These are phyloP conservation scores for Suillia variegata DNA, from an alignment of 2,888 invertebrate species.

Conservation along the genomic window DNA sequence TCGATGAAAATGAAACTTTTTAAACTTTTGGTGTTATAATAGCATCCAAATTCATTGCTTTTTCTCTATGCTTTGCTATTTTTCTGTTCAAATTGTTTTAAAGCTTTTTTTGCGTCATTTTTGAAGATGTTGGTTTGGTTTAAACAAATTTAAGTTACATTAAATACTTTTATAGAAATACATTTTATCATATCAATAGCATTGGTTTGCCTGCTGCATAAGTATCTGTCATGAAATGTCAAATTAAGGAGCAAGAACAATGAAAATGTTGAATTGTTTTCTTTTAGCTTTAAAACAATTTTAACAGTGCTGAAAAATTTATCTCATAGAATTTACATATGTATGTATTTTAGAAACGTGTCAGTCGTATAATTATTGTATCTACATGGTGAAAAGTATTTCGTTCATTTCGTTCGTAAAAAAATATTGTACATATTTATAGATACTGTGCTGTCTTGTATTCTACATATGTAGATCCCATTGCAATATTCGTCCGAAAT, in stretches of 20 bases:
- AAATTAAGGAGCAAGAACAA: neutral
- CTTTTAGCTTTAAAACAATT: conserved; percentile 44
- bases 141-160: no score
- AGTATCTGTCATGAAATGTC: neutral
- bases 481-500: no score
- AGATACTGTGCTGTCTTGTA: no score
- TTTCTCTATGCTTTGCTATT: conserved; percentile 25
- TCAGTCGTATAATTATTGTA: neutral
- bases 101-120: conserved; percentile 33
- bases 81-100: conserved; percentile 50
- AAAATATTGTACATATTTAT: no score
- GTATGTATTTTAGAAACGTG: neutral
- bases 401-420: no score
- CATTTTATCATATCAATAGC: neutral
- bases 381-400: no score
- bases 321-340: no score
- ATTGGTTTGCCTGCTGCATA: conserved; percentile 6
- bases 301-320: conserved; percentile 28
- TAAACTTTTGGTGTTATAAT: no score
- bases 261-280: neutral
- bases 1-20: no score
- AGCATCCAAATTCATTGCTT: no score
- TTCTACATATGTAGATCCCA: no score
- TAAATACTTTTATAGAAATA: conserved; percentile 2
- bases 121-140: conserved; percentile 52